phyloP scores from a whole-genome alignment of 1,140 invertebrate genomes.

The Leptinotarsa lineolata region DNA sequence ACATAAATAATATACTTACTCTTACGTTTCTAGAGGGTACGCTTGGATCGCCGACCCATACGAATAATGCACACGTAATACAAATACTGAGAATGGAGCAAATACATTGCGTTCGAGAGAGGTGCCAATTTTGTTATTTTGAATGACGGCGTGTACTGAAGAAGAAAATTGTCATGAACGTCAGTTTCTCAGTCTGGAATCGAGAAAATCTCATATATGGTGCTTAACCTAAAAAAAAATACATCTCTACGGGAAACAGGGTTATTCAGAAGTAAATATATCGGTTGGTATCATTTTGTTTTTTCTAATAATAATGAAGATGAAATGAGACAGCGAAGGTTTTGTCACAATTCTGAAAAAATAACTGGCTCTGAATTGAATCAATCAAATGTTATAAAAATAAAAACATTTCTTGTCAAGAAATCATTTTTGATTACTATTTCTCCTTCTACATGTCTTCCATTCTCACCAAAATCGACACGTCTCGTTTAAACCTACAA shows the following conservation, averaged over 20 bases:
- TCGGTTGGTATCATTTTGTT: no score
- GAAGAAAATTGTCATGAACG: no score
- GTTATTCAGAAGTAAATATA: no score
- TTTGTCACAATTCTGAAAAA: no score
- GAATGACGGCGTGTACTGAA: not conserved
- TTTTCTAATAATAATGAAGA: no score
- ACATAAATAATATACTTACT: constrained; percentile 38
- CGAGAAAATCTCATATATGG: no score
- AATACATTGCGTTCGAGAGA: constrained; percentile 40
- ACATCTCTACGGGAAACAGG: no score
- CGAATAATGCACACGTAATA: constrained; percentile 49
- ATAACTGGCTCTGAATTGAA: not conserved
- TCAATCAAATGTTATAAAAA: not conserved
- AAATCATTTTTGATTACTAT: no score
- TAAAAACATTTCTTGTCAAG: no score
- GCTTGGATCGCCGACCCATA: constrained; percentile 34
- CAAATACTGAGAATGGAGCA: constrained; percentile 52
- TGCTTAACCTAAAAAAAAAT: no score
- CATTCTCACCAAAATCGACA: not conserved
- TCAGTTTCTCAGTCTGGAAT: no score
- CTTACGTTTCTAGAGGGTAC: constrained; percentile 25
- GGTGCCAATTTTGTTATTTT: constrained; percentile 13
- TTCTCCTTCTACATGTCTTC: not conserved
- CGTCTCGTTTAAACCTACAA: constrained; percentile 18
- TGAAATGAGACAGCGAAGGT: not conserved